A percentile compares a stretch with the other conserved stretches of the same genome.
Conservation (phyloP, 2,113 vertebrate species). For the Nerophis lumbriciformis region DNA sequence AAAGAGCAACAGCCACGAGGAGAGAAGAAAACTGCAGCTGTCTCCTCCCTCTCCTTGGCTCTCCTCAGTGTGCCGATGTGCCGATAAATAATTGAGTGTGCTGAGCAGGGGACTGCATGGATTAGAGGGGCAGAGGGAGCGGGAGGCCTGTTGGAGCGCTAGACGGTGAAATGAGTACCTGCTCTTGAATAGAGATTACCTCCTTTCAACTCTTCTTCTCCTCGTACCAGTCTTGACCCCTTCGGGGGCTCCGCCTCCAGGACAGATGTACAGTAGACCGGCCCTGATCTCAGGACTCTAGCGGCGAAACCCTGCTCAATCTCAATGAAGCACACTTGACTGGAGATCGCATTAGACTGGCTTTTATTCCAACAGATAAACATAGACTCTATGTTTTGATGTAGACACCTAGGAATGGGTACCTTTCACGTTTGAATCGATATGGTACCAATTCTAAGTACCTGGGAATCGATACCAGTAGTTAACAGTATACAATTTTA, state of each 20-base stretch:
- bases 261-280: neutral
- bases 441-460: too few relatives aligned
- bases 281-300: constrained; percentile 6
- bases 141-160: constrained; percentile 29
- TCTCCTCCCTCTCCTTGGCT: constrained; percentile 27
- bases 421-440: too few relatives aligned
- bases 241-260: neutral
- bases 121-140: constrained; percentile 34
- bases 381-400: too few relatives aligned
- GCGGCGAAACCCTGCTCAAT: neutral
- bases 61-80: constrained; percentile 49
- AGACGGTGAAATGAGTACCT: constrained; percentile 45
- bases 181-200: constrained; percentile 35
- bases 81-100: constrained; percentile 64
- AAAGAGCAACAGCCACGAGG: constrained; percentile 26
- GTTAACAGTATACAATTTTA: too few relatives aligned
- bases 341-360: neutral
- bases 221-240: constrained; percentile 28
- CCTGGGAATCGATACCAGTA: too few relatives aligned
- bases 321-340: neutral
- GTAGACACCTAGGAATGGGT: too few relatives aligned
- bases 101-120: constrained; percentile 50
- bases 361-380: neutral
- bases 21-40: constrained; percentile 31
- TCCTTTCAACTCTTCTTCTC: constrained; percentile 31